phyloP scores from a whole-genome alignment of 2,888 invertebrate genomes.

The Agrochola lota region DNA sequence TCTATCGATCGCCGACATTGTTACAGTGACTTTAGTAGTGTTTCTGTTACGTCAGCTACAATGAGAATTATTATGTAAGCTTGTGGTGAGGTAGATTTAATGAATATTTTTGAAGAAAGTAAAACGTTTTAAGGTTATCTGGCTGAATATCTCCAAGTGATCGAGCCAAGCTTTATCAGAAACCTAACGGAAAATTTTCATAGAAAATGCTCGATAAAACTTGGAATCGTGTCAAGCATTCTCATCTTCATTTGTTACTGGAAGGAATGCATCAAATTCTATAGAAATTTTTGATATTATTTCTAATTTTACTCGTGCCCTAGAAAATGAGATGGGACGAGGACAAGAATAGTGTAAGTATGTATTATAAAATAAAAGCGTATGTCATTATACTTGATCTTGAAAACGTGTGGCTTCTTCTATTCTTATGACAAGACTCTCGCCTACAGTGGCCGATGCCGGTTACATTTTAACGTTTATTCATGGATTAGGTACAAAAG shows the following conservation, averaged over 20 bases:
- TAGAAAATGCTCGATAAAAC: not conserved
- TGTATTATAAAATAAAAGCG: conserved; percentile 22
- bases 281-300: not conserved
- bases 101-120: conserved; percentile 22
- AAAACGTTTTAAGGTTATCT: conserved; percentile 13
- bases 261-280: not conserved
- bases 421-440: conserved; percentile 23
- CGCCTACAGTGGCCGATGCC: not conserved
- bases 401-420: conserved; percentile 47
- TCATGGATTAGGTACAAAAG: not conserved
- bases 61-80: conserved; percentile 38
- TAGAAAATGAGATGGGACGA: conserved; percentile 12
- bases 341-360: conserved; percentile 24
- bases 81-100: not conserved
- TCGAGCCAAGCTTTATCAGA: not conserved
- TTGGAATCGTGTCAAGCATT: not conserved
- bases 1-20: conserved; percentile 63
- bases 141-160: not conserved
- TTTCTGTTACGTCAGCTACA: conserved; percentile 53
- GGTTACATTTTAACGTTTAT: not conserved
- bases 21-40: conserved; percentile 40
- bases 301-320: not conserved
- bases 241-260: not conserved
- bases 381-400: conserved; percentile 37
- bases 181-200: not conserved